Base-by-base conservation (phyloP, 2,888 invertebrate species). In the Hirudinaria manillensis region DNA sequence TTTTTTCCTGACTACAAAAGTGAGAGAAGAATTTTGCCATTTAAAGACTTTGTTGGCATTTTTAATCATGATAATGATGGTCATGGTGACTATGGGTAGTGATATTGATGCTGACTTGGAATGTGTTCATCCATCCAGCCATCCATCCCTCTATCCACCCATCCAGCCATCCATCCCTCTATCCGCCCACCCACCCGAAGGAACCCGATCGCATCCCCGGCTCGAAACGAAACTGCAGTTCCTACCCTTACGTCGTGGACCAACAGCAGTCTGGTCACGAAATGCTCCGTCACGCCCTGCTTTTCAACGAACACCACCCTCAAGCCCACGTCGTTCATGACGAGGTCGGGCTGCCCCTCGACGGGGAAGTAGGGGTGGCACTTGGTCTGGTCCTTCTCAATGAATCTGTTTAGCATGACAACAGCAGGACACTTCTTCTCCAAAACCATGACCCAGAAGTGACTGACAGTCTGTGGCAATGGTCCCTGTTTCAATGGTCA, bases 401-500 rank as follows among this genome's bases (percentile, higher is more conserved):
- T 90, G 68, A 94, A 88, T 87, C 93, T 93, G 86, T 96, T 97
- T 80, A 97, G 88, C 97, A 97, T 97, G 74, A 97, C 88, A 81
- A 97, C 91, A 51, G 92, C 94, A 85, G 89, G 90, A 80, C 91
- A 90, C 79, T 91, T 89, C 86, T 96, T 94, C 87, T 97, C 94
- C 96, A 96, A 97, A 32, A 94, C 90, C 96, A 97, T 97, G 76
- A 93, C 87, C 97, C 97, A 97, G 86, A 97, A 97, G 85, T 97
- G 96, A 76, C 91, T 90, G 72, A 92, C 90, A 32, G 96, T 97
- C 83, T 90, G 89, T 77, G 89, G 88, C 77, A 97, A 87, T 10
- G 97, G 96, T 75, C 97, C 97, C 88, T 97, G 93, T 67, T 79
- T 78, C 53, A 72, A 72, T 19, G 51, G 27, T 16, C 13, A 51